Evolutionary conservation across 1,140 invertebrate species (phyloP).

Genomic region (Cyclina sinensis): DNA sequence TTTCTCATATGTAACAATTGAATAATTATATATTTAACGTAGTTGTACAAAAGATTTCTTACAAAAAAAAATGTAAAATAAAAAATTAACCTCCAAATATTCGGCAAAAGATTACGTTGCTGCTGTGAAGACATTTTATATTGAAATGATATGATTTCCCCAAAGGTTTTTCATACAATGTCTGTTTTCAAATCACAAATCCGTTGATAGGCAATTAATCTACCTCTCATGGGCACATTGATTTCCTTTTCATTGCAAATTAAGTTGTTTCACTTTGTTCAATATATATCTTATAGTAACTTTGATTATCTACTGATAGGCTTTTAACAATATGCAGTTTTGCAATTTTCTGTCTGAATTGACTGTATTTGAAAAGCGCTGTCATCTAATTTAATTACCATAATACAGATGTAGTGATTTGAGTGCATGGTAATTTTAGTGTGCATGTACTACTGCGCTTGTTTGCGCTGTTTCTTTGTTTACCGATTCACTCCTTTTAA

Average conservation of each 20-base stretch:
- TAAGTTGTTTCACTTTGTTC: too few species aligned
- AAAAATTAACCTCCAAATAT: background rate
- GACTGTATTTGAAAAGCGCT: background rate
- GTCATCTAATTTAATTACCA: background rate
- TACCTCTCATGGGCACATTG: background rate
- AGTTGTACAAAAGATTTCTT: too few species aligned
- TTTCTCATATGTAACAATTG: too few species aligned
- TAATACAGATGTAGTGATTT: too few species aligned
- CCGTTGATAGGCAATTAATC: constrained; percentile 23
- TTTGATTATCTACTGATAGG: background rate
- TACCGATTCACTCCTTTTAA: too few species aligned
- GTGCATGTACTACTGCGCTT: too few species aligned
- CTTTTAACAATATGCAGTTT: background rate
- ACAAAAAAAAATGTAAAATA: too few species aligned
- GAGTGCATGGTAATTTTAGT: too few species aligned
- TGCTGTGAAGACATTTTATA: background rate
- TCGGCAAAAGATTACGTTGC: background rate
- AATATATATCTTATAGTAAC: too few species aligned
- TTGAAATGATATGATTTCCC: background rate
- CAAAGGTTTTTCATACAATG: background rate
- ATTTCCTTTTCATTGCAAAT: background rate
- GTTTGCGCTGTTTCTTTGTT: too few species aligned
- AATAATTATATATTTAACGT: too few species aligned
- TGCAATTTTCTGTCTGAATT: background rate
- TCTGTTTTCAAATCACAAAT: constrained; percentile 20